Conservation (phyloP, 2,888 invertebrate genomes). For the Nephrotoma appendiculata region DNA sequence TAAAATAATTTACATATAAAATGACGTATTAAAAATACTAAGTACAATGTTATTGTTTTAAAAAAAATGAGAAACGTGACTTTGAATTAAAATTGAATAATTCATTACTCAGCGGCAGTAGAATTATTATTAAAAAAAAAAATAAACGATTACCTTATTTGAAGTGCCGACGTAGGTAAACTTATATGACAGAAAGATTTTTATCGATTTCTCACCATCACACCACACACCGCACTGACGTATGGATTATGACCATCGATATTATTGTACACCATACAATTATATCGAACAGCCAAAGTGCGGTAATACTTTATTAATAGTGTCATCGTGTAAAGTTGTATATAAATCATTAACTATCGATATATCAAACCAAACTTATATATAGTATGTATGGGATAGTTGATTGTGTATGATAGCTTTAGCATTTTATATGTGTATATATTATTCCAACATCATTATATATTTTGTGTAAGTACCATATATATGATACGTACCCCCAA, state of each 20-base stretch:
- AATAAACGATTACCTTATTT: background rate
- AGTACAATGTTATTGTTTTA: background rate
- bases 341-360: background rate
- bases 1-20: background rate
- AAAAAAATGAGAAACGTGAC: background rate
- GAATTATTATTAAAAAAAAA: background rate
- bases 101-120: background rate
- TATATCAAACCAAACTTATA: background rate
- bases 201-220: background rate
- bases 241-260: background rate
- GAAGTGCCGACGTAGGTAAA: background rate
- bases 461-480: background rate
- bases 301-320: background rate
- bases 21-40: background rate
- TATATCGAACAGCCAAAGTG: background rate
- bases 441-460: background rate
- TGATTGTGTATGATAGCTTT: background rate
- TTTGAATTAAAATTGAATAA: background rate
- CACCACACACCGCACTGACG: background rate
- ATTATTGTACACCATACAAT: background rate
- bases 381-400: background rate
- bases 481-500: background rate
- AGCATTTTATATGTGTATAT: background rate
- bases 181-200: background rate
- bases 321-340: background rate